Evolutionary conservation across 2,113 vertebrate genomes (phyloP), one percentile per base, ranked within the genome.

Genomic region (Trematocara variabile): DNA sequence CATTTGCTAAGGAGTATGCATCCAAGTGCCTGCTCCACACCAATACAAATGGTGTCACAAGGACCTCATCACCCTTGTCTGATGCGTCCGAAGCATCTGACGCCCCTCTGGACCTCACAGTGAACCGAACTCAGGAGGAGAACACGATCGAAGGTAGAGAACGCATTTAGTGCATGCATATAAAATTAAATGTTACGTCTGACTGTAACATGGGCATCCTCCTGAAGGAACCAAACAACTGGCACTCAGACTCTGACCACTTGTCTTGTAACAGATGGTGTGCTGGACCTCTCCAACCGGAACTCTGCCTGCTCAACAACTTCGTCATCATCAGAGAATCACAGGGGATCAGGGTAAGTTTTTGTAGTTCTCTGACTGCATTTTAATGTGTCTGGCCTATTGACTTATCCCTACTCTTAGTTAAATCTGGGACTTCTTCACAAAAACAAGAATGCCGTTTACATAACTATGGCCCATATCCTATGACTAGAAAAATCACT

Each of bases 271-370:
- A 96, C 95, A 97, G 98, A 99, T 96, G 98, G 97, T 90, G 98
- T 98, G 93, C 97, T 99, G 92, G 99, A 99, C 97, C 99, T 99
- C 94, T 99, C 99, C 88, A 99, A 98, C 96, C 97, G 98, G 93
- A 97, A 95, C 91, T 96, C 89, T 95, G 94, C 95, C 92, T 95
- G 91, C 95, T 96, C 97, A 86, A 91, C 96, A 84, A 93, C 96
- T 94, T 95, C 46, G 5, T 81, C 89, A 37, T 89, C 80, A 20
- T 86, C 88, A 44, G 85, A 85, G 63, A 93, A 91, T 88, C 88
- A 87, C 77, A 95, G 93, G 89, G 93, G 95, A 95, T 97, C 97
- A 96, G 97, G 97, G 99, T 99, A 97, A 98, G 98, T 96, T 85
- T 77, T 80, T 86, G 18, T 58, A 53, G 50, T 79, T 55, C 2